phyloP scores from a whole-genome alignment of 2,888 invertebrate species.

The Acanthacorydalis orientalis region DNA sequence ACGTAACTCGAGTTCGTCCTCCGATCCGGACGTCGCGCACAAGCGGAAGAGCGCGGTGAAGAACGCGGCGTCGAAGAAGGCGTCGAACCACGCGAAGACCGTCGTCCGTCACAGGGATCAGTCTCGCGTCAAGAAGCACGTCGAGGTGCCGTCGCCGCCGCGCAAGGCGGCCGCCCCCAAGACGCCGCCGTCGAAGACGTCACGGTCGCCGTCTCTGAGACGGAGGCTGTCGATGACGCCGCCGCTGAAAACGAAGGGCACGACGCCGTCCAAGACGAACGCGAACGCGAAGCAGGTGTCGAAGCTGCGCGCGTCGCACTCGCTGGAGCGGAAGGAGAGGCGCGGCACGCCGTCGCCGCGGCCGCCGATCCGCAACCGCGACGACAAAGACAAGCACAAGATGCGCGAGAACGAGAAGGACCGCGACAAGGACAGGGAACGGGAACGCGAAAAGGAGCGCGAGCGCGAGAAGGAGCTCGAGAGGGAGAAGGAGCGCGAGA shows the following conservation, averaged over 20 bases:
- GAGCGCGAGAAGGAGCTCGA: slow-evolving; percentile 23
- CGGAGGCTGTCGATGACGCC: slow-evolving; percentile 24
- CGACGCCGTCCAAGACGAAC: slow-evolving; percentile 15
- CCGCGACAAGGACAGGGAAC: slow-evolving; percentile 22
- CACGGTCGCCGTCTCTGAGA: slow-evolving; percentile 22
- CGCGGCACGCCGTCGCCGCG: slow-evolving; percentile 25
- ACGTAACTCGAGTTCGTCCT: slow-evolving; percentile 13
- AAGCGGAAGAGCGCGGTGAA: slow-evolving; percentile 26
- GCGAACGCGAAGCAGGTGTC: slow-evolving; percentile 14
- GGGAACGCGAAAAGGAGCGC: slow-evolving; percentile 27
- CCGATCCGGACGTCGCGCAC: slow-evolving; percentile 16
- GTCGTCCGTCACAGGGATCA: slow-evolving; percentile 32
- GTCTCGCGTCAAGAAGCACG: slow-evolving; percentile 28
- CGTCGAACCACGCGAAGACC: slow-evolving; percentile 33
- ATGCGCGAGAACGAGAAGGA: slow-evolving; percentile 29
- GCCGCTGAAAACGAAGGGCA: slow-evolving; percentile 22
- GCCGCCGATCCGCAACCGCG: slow-evolving; percentile 16
- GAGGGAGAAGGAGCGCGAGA: slow-evolving; percentile 24
- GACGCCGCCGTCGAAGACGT: slow-evolving; percentile 13
- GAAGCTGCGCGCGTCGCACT: slow-evolving; percentile 19
- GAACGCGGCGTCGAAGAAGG: slow-evolving; percentile 23
- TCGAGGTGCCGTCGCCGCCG: slow-evolving; percentile 22
- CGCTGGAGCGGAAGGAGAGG: slow-evolving; percentile 19
- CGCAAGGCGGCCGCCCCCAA: slow-evolving; percentile 9
- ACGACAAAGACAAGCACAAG: slow-evolving; percentile 13